Conservation (phyloP, 2,888 invertebrate species). For the Chydorus sphaericus region DNA sequence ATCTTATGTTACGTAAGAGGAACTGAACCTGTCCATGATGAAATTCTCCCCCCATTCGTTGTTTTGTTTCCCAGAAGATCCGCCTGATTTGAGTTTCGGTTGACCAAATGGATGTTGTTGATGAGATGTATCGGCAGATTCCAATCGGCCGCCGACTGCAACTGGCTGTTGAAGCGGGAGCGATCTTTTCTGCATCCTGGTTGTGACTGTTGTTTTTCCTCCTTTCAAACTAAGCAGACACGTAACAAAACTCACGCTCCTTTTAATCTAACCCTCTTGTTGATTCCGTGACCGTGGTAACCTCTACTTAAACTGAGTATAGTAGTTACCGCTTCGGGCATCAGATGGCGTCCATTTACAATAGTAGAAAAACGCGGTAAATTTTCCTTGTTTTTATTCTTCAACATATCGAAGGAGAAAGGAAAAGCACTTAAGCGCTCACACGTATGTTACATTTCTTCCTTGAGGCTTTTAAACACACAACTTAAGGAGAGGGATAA, state of each 20-base stretch:
- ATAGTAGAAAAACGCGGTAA: too few relatives aligned
- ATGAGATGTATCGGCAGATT: too few relatives aligned
- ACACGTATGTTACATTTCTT: too few relatives aligned
- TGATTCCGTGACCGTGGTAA: constrained; percentile 4
- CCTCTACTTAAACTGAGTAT: constrained; percentile 1
- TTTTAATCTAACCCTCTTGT: not conserved
- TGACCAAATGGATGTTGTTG: not conserved
- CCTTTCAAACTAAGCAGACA: too few relatives aligned
- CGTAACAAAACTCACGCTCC: too few relatives aligned
- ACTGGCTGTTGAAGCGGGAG: not conserved
- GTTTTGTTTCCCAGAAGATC: not conserved
- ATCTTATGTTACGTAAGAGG: not conserved
- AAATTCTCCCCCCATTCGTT: constrained; percentile 10
- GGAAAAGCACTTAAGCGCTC: too few relatives aligned
- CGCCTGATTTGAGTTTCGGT: not conserved
- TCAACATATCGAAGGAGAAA: not conserved
- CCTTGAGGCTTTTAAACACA: too few relatives aligned
- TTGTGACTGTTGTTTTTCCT: not conserved
- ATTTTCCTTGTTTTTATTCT: too few relatives aligned
- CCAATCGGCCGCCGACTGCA: too few relatives aligned
- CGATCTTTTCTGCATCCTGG: constrained; percentile 1
- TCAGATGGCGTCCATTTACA: too few relatives aligned
- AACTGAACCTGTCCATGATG: constrained; percentile 12
- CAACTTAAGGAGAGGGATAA: not conserved
- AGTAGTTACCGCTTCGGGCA: too few relatives aligned